These are phyloP conservation scores for Nasonia vitripennis DNA, from an alignment of 1,140 invertebrate genomes.

Conservation along the genomic window DNA sequence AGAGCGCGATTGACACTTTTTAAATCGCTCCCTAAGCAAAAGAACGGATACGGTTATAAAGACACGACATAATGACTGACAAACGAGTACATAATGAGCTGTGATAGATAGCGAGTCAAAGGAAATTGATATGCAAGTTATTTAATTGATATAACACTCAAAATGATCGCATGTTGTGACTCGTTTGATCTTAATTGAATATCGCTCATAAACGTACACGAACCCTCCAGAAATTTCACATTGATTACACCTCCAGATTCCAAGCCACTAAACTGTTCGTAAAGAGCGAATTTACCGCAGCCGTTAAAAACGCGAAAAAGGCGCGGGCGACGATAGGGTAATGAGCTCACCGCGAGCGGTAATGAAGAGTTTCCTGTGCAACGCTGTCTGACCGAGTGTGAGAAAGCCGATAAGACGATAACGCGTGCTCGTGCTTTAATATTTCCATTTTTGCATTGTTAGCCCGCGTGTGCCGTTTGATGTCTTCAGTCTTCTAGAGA, in stretches of 20 bases:
- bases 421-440: neutral
- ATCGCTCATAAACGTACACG: neutral
- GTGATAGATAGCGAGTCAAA: neutral
- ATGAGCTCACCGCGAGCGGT: neutral
- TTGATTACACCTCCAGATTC: neutral
- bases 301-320: neutral
- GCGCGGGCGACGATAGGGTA: neutral
- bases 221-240: neutral
- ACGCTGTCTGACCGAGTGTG: neutral
- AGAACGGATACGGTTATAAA: neutral
- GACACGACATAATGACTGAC: neutral
- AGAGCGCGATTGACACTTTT: too few species aligned
- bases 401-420: constrained; percentile 30
- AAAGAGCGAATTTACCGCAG: neutral
- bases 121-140: too few species aligned
- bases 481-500: neutral
- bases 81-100: constrained; percentile 27
- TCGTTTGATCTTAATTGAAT: neutral
- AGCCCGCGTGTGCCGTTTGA: neutral
- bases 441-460: constrained; percentile 23
- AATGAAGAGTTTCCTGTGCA: constrained; percentile 23
- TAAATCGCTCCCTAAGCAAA: too few species aligned
- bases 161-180: neutral
- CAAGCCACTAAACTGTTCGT: neutral
- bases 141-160: too few species aligned